Evolutionary conservation across 2,888 invertebrate genomes (phyloP).

Genomic region (Osmoderma eremita): DNA sequence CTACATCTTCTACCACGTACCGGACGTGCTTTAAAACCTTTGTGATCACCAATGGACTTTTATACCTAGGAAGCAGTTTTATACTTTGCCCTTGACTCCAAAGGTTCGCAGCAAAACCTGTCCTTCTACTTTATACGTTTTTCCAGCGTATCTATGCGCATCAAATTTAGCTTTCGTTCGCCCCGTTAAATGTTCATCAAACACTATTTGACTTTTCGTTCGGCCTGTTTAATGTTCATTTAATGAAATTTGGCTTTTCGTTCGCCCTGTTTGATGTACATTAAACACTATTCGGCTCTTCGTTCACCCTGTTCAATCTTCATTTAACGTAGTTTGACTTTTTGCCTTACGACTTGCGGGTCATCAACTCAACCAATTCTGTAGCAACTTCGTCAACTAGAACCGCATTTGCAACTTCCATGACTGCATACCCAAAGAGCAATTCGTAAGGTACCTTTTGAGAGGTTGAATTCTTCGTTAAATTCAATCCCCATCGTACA

Average conservation of each 20-base stretch:
- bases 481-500: conserved; percentile 31
- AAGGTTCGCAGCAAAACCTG: conserved; percentile 3
- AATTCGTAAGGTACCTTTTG: conserved; percentile 13
- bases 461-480: conserved; percentile 26
- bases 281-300: too few species aligned
- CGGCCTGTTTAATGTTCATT: neutral
- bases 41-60: conserved; percentile 15
- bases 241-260: too few species aligned
- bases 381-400: conserved; percentile 20
- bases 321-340: too few species aligned
- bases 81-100: neutral
- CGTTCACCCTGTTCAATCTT: too few species aligned
- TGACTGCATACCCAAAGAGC: conserved; percentile 49
- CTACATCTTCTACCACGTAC: conserved; percentile 11
- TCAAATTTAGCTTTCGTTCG: too few species aligned
- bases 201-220: too few species aligned
- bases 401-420: conserved; percentile 46
- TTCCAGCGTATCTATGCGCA: neutral
- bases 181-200: too few species aligned
- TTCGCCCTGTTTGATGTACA: too few species aligned
- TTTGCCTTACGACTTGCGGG: neutral
- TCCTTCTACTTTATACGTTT: conserved; percentile 22
- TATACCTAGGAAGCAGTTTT: conserved; percentile 25
- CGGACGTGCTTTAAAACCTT: conserved; percentile 28
- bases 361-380: neutral